These are phyloP conservation scores for Lasioglossum zephyrum DNA, from an alignment of 2,888 invertebrate genomes.

Conservation along the genomic window DNA sequence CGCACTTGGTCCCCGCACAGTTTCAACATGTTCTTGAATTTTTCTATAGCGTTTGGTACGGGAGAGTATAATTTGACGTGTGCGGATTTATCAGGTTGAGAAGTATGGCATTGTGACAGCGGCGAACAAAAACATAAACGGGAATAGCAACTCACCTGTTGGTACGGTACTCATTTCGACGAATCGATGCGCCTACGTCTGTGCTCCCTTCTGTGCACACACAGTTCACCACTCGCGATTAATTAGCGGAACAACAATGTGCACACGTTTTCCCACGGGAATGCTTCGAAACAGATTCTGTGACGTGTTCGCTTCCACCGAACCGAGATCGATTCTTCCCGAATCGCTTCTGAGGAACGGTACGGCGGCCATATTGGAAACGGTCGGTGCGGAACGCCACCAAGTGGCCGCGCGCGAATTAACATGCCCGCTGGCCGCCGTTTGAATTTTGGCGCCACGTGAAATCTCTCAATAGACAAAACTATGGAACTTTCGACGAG, in stretches of 20 bases:
- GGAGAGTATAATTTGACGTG: neutral
- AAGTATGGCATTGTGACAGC: constrained; percentile 21
- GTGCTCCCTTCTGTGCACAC: constrained; percentile 28
- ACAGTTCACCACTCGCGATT: constrained; percentile 35
- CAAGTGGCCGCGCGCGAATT: neutral
- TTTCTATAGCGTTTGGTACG: no score
- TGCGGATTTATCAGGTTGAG: neutral
- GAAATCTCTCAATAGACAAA: neutral
- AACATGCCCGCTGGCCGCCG: constrained; percentile 19
- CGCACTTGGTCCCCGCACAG: neutral
- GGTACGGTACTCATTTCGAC: constrained; percentile 79
- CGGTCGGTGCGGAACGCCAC: neutral
- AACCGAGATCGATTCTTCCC: constrained; percentile 74
- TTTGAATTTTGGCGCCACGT: constrained; percentile 44
- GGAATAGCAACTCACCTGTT: constrained; percentile 77
- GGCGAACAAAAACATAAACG: constrained; percentile 27
- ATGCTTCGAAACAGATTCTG: constrained; percentile 53
- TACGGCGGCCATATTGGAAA: constrained; percentile 69
- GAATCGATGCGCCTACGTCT: constrained; percentile 21
- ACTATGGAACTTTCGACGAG: neutral
- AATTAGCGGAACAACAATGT: constrained; percentile 35
- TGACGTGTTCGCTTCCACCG: constrained; percentile 70
- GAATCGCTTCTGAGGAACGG: constrained; percentile 61
- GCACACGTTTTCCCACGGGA: constrained; percentile 53
- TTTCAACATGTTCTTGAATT: neutral